Evolutionary conservation across 2,113 vertebrate species (phyloP).

Genomic region (Morone chrysops): DNA sequence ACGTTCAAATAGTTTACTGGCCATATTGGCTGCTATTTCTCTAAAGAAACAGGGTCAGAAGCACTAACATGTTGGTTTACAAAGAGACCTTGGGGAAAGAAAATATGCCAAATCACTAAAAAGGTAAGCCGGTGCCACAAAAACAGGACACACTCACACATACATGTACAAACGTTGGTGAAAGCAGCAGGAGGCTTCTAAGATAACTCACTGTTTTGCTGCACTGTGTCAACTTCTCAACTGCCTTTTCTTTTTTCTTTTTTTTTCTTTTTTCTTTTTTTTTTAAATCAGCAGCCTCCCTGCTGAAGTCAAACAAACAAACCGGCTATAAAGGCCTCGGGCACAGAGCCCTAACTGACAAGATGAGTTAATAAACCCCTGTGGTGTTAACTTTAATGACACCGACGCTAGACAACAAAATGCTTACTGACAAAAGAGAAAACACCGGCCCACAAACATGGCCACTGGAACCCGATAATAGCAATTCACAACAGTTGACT

Average conservation of each 20-base stretch:
- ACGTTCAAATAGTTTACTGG: slow-evolving; percentile 30
- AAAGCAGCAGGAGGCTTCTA: slow-evolving; percentile 38
- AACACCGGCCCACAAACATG: slow-evolving; percentile 24
- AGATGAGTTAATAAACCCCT: slow-evolving; percentile 70
- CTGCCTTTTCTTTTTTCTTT: slow-evolving; percentile 29
- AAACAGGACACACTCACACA: slow-evolving; percentile 6
- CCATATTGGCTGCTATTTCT: neutral
- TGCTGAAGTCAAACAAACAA: slow-evolving; percentile 54
- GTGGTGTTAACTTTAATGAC: slow-evolving; percentile 60
- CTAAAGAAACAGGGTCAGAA: neutral
- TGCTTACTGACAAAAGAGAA: slow-evolving; percentile 25
- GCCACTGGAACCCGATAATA: slow-evolving; percentile 40
- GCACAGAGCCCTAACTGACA: slow-evolving; percentile 43
- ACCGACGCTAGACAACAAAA: slow-evolving; percentile 45
- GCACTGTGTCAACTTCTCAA: slow-evolving; percentile 56
- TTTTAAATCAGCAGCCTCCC: slow-evolving; percentile 50
- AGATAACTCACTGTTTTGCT: slow-evolving; percentile 55
- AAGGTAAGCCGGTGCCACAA: slow-evolving; percentile 25
- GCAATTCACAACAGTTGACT: slow-evolving; percentile 3
- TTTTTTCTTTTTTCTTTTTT: slow-evolving; percentile 29
- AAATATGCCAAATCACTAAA: slow-evolving; percentile 32
- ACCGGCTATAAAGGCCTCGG: slow-evolving; percentile 30
- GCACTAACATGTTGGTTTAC: neutral
- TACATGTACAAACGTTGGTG: slow-evolving; percentile 8
- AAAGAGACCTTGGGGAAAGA: slow-evolving; percentile 34